A percentile compares a stretch with the other conserved stretches of the same genome.
Conservation (phyloP, 2,888 invertebrate species). For the Frankliniella intonsa region DNA sequence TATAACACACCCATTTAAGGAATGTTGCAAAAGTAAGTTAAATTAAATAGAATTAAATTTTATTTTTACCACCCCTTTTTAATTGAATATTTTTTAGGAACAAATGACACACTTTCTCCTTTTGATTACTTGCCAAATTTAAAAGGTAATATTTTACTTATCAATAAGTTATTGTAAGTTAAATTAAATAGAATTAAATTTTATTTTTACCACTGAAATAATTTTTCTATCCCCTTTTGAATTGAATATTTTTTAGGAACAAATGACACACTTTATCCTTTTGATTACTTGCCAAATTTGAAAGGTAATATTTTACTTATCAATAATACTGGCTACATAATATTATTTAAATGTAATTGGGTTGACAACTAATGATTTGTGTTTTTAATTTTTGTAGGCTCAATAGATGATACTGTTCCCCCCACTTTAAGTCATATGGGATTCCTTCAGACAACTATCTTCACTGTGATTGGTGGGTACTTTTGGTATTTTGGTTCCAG, state of each 20-base stretch:
- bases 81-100: conserved; percentile 27
- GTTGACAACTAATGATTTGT: background rate
- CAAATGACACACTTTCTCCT: background rate
- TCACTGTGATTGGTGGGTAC: conserved; percentile 46
- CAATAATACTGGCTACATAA: background rate
- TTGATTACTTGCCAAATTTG: background rate
- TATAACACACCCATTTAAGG: conserved; percentile 46
- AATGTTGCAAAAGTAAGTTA: conserved; percentile 45
- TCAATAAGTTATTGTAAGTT: too few relatives aligned
- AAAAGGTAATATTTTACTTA: background rate
- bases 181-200: too few relatives aligned
- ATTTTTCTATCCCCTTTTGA: background rate
- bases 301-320: conserved; percentile 5
- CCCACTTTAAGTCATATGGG: conserved; percentile 45
- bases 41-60: background rate
- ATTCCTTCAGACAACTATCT: conserved; percentile 48
- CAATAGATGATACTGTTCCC: conserved; percentile 38
- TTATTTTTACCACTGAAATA: background rate
- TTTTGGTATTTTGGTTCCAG: background rate
- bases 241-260: conserved; percentile 27
- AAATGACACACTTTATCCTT: background rate
- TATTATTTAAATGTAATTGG: background rate
- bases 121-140: background rate
- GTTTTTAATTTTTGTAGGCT: conserved; percentile 18
- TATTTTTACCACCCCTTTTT: background rate